These are phyloP conservation scores for Phrynosoma platyrhinos DNA, from an alignment of 2,113 vertebrate genomes.

Conservation along the genomic window DNA sequence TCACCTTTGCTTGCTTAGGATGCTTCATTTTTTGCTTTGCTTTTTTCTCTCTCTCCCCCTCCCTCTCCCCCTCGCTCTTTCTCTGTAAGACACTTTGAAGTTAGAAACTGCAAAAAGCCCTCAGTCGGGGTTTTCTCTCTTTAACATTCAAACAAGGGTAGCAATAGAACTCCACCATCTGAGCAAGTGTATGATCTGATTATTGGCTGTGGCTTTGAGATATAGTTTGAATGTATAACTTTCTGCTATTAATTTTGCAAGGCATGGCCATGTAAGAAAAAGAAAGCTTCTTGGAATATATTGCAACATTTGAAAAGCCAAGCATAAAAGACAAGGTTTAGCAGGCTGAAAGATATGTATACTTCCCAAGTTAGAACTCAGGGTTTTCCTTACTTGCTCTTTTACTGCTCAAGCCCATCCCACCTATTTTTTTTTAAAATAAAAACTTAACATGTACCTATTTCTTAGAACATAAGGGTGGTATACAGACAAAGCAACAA, in stretches of 20 bases:
- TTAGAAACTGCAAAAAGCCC: constrained; percentile 39
- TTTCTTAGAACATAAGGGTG: neutral
- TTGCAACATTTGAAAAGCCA: constrained; percentile 47
- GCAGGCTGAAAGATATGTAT: neutral
- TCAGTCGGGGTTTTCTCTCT: constrained; percentile 65
- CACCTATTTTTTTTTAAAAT: neutral
- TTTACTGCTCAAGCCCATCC: neutral
- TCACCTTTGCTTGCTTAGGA: constrained; percentile 53
- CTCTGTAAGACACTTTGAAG: constrained; percentile 56
- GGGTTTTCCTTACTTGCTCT: neutral
- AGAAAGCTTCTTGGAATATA: constrained; percentile 58
- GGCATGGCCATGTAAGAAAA: constrained; percentile 61
- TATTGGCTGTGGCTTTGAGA: constrained; percentile 67
- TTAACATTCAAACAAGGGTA: constrained; percentile 49
- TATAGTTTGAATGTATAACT: constrained; percentile 46
- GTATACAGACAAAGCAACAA: neutral
- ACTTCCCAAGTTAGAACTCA: neutral
- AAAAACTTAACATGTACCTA: neutral
- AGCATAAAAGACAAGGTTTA: constrained; percentile 23
- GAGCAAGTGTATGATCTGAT: constrained; percentile 36
- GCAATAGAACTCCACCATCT: constrained; percentile 55
- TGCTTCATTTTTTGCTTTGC: constrained; percentile 53
- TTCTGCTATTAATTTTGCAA: constrained; percentile 68
- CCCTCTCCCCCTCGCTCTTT: accelerated
- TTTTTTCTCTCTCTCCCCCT: constrained; percentile 30